These are phyloP conservation scores for Luehdorfia chinensis DNA, from an alignment of 1,140 invertebrate species.

Conservation along the genomic window DNA sequence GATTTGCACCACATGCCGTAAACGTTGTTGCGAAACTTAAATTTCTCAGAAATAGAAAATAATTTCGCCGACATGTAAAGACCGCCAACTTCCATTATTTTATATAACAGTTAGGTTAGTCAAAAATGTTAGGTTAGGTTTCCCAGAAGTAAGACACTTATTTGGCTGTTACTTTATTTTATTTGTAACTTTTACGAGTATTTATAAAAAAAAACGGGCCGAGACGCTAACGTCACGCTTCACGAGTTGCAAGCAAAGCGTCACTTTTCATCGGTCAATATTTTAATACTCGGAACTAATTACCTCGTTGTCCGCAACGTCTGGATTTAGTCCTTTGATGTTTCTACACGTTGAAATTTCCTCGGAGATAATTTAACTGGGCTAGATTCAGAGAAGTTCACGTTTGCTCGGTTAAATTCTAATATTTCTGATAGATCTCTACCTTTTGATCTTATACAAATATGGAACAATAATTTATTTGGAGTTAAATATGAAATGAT, in stretches of 20 bases:
- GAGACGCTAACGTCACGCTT: not conserved
- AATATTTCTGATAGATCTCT: constrained; percentile 26
- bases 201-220: not conserved
- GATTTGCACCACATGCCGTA: no score
- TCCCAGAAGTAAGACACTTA: no score
- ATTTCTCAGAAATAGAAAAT: no score
- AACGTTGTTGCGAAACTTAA: no score
- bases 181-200: no score
- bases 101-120: no score
- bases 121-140: no score
- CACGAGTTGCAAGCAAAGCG: constrained; percentile 4
- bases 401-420: constrained; percentile 17
- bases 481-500: no score
- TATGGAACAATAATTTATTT: no score
- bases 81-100: no score
- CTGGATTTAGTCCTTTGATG: constrained; percentile 26
- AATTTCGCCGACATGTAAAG: no score
- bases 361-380: constrained; percentile 31
- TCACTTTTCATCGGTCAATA: constrained; percentile 26
- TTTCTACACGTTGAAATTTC: constrained; percentile 23
- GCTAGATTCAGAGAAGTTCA: constrained; percentile 19
- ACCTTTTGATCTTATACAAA: constrained; percentile 28
- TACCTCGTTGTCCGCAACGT: constrained; percentile 18
- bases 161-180: no score
- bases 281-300: constrained; percentile 30